Conservation (phyloP, 2,797 vertebrate species). For the Limnodromus scolopaceus region DNA sequence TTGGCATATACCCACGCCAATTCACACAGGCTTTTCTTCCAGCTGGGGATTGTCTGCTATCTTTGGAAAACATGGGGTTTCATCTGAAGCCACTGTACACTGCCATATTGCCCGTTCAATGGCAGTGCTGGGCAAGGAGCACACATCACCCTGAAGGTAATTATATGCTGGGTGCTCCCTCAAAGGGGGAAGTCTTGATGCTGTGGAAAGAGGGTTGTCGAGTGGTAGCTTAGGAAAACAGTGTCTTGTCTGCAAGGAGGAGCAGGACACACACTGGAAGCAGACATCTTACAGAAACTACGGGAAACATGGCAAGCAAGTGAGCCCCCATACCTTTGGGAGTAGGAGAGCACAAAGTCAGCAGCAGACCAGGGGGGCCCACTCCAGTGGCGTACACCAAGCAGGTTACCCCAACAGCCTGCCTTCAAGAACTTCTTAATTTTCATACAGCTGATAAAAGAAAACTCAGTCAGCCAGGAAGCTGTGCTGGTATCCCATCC, state of each 20-base stretch:
- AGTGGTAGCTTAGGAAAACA: neutral
- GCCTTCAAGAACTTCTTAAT: neutral
- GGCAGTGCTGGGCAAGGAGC: neutral
- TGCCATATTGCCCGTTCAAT: neutral
- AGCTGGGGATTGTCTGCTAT: neutral
- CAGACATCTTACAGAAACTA: neutral
- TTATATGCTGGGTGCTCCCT: neutral
- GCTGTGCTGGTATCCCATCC: neutral
- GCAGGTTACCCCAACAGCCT: neutral
- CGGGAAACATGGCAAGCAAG: neutral
- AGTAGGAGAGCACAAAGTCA: neutral
- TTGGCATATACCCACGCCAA: neutral
- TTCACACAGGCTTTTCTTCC: neutral
- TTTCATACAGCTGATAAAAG: neutral
- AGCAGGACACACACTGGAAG: neutral
- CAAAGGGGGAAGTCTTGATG: accelerated
- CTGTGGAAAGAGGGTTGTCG: neutral
- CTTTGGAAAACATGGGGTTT: neutral
- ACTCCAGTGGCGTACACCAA: neutral
- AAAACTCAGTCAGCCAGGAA: neutral
- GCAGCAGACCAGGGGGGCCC: neutral
- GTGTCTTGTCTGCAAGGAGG: neutral
- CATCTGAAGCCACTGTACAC: neutral
- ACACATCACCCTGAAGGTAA: neutral
- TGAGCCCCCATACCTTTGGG: neutral